Percentiles rank a stretch among this genome's conserved stretches.
These are phyloP conservation scores for Clarias pachynema DNA, from an alignment of 2,797 vertebrate species.

Conservation along the genomic window DNA sequence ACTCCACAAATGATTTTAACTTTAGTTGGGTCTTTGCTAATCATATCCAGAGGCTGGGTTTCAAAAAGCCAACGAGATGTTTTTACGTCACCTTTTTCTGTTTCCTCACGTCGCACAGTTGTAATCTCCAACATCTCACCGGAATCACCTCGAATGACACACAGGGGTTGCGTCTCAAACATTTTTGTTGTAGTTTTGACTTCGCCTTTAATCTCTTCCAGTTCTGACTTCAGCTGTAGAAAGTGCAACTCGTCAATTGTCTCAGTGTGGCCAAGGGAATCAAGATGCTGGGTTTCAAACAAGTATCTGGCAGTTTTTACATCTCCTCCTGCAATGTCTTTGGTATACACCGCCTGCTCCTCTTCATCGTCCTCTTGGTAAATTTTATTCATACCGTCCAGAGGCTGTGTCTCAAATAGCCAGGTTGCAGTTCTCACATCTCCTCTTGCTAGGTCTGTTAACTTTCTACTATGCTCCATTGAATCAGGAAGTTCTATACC, in stretches of 20 bases:
- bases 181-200: slow-evolving; percentile 83
- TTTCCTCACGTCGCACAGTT: slow-evolving; percentile 83
- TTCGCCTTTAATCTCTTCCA: slow-evolving; percentile 85
- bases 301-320: slow-evolving; percentile 85
- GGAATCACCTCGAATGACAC: slow-evolving; percentile 83
- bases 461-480: slow-evolving; percentile 67
- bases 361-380: slow-evolving; percentile 77
- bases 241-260: slow-evolving; percentile 82
- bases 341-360: slow-evolving; percentile 46
- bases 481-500: slow-evolving; percentile 60
- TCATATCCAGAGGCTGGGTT: slow-evolving; percentile 83
- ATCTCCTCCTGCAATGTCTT: slow-evolving; percentile 81
- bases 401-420: slow-evolving; percentile 86
- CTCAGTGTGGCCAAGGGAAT: slow-evolving; percentile 80
- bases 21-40: slow-evolving; percentile 80
- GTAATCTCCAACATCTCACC: slow-evolving; percentile 88
- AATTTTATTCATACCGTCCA: slow-evolving; percentile 83
- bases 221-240: slow-evolving; percentile 82
- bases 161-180: slow-evolving; percentile 86
- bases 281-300: slow-evolving; percentile 86
- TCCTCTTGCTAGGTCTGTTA: slow-evolving; percentile 78
- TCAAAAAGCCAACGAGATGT: slow-evolving; percentile 86
- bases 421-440: slow-evolving; percentile 78
- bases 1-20: slow-evolving; percentile 84
- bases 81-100: slow-evolving; percentile 84